phyloP scores from a whole-genome alignment of 53 echinoderm and acorn worm genomes.

The Echinarachnius parma region DNA sequence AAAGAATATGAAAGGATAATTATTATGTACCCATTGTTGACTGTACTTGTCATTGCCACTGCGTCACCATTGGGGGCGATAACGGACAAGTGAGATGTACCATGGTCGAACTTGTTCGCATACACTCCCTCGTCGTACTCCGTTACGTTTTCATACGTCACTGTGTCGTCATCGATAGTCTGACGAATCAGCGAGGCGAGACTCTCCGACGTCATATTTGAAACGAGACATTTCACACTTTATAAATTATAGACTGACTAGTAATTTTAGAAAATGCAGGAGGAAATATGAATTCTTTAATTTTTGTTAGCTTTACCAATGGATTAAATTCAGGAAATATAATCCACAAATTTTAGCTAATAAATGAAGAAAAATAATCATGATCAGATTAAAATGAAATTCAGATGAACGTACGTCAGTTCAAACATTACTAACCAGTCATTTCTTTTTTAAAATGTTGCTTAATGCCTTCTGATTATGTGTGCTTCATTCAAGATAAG shows the following conservation, averaged over 20 bases:
- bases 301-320: too few relatives aligned
- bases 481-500: too few relatives aligned
- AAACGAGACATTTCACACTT: constrained; percentile 11
- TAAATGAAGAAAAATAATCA: too few relatives aligned
- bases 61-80: constrained; percentile 51
- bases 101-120: constrained; percentile 36
- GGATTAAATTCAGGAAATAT: neutral
- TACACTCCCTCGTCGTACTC: constrained; percentile 34
- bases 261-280: neutral
- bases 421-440: too few relatives aligned
- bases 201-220: constrained; percentile 33
- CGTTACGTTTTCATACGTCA: constrained; percentile 43
- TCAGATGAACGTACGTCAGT: too few relatives aligned
- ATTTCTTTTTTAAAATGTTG: too few relatives aligned
- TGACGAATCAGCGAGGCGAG: constrained; percentile 30
- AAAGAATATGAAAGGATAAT: too few relatives aligned
- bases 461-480: too few relatives aligned
- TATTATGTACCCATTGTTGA: constrained; percentile 60
- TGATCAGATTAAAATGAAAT: too few relatives aligned
- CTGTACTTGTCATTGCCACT: constrained; percentile 52
- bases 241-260: too few relatives aligned
- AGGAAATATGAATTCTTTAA: neutral
- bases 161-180: constrained; percentile 29
- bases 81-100: constrained; percentile 56
- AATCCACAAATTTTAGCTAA: neutral